Percentiles rank a stretch among this genome's conserved stretches.
Conservation (phyloP, 2,797 vertebrate genomes). For the Neosilurus mollespiculum region DNA sequence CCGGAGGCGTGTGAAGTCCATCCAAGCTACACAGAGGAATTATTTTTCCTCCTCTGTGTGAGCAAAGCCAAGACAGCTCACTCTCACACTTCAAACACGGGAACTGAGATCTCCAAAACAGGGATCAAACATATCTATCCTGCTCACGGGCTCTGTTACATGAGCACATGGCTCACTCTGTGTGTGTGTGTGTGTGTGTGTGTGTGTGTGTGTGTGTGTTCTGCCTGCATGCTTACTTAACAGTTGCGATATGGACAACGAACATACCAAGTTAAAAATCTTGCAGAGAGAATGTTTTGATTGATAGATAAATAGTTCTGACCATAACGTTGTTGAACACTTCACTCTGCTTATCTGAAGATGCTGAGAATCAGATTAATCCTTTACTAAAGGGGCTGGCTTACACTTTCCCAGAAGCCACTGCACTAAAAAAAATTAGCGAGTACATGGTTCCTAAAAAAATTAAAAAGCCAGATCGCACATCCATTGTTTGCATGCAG, state of each 20-base stretch:
- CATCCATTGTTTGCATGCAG: too few species aligned
- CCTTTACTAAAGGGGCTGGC: too few species aligned
- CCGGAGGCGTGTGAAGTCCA: slow-evolving; percentile 70
- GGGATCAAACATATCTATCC: slow-evolving; percentile 51
- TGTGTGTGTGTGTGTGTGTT: too few species aligned
- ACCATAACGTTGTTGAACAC: not conserved
- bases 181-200: slow-evolving; percentile 38
- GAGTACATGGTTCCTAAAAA: too few species aligned
- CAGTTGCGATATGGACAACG: not conserved
- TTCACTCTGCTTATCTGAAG: not conserved
- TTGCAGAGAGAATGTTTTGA: not conserved
- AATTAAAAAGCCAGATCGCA: too few species aligned
- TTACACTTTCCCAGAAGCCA: too few species aligned
- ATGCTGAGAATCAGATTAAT: not conserved
- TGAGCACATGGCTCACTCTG: slow-evolving; percentile 46
- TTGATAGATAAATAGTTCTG: not conserved
- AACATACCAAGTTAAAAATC: not conserved
- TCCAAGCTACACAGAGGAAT: slow-evolving; percentile 77
- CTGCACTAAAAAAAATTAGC: too few species aligned
- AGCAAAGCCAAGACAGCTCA: slow-evolving; percentile 61
- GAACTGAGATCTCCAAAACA: slow-evolving; percentile 62
- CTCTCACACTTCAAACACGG: slow-evolving; percentile 73
- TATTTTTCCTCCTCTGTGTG: slow-evolving; percentile 71
- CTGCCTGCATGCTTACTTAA: too few species aligned
- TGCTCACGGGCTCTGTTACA: slow-evolving; percentile 45